Percentiles rank a stretch among this genome's conserved stretches.
These are phyloP conservation scores for Sardina pilchardus DNA, from an alignment of 2,113 vertebrate species.

Conservation along the genomic window DNA sequence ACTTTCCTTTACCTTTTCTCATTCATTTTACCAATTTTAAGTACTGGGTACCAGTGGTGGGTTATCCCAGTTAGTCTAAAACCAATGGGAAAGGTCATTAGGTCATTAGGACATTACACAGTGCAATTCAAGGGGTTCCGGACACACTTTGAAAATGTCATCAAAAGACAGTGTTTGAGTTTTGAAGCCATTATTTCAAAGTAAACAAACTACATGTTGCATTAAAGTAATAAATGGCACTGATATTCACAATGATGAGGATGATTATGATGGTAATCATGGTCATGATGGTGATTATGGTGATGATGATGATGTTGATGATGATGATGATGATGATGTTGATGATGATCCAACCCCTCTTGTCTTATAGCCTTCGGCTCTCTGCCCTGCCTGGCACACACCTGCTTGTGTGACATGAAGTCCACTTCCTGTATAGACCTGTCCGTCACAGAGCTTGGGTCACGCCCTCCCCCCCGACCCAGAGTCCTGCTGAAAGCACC, in stretches of 20 bases:
- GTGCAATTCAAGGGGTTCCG: no score
- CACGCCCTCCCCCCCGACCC: constrained; percentile 61
- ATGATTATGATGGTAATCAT: not conserved
- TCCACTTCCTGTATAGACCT: constrained; percentile 91
- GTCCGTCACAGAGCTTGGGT: constrained; percentile 59
- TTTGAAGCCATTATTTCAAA: no score
- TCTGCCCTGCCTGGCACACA: constrained; percentile 84
- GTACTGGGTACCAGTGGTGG: no score
- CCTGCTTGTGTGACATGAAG: constrained; percentile 73
- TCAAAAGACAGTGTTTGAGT: no score
- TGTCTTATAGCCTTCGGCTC: constrained; percentile 79
- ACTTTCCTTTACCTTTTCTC: no score
- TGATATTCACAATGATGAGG: not conserved
- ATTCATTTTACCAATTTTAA: no score
- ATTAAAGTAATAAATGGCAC: not conserved
- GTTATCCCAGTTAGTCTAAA: no score
- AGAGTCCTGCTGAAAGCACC: constrained; percentile 90
- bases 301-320: not conserved
- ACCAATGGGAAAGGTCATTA: no score
- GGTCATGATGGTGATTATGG: not conserved
- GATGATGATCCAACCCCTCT: not conserved
- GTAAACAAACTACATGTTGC: no score
- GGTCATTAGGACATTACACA: no score
- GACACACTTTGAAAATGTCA: no score
- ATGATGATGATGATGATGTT: not conserved